phyloP scores from a whole-genome alignment of 2,113 vertebrate species.

The Sylvietta virens region DNA sequence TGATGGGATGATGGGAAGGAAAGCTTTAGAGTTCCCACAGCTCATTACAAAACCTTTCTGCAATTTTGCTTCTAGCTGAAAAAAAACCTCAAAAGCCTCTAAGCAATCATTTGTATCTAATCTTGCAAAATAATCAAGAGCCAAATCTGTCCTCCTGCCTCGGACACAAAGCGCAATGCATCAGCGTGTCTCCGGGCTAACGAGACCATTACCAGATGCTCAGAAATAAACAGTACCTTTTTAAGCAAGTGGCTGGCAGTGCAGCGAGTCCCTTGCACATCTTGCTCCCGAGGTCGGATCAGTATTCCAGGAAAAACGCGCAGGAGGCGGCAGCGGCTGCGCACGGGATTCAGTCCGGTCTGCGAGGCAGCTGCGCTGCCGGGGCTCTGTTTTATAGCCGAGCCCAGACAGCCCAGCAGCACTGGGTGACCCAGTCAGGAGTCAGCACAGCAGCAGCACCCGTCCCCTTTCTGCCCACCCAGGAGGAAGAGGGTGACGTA shows the following conservation, averaged over 20 bases:
- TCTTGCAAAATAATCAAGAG: not conserved
- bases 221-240: constrained; percentile 80
- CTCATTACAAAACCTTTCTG: not conserved
- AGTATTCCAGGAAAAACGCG: constrained; percentile 24
- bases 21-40: not conserved
- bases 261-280: constrained; percentile 95
- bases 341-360: not conserved
- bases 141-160: not conserved
- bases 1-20: not conserved
- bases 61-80: not conserved
- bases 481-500: constrained; percentile 16
- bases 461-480: constrained; percentile 31
- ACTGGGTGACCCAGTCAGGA: constrained; percentile 59
- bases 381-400: constrained; percentile 62
- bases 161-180: not conserved
- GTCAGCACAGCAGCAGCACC: constrained; percentile 2
- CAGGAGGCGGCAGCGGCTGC: not conserved
- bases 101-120: not conserved
- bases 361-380: constrained; percentile 6
- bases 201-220: not conserved
- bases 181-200: not conserved
- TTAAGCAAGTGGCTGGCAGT: constrained; percentile 89
- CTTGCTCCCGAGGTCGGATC: constrained; percentile 16
- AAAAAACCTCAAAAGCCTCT: not conserved
- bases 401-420: constrained; percentile 31